Evolutionary conservation across 2,888 invertebrate genomes (phyloP).

Genomic region (Eupithecia subfuscata): DNA sequence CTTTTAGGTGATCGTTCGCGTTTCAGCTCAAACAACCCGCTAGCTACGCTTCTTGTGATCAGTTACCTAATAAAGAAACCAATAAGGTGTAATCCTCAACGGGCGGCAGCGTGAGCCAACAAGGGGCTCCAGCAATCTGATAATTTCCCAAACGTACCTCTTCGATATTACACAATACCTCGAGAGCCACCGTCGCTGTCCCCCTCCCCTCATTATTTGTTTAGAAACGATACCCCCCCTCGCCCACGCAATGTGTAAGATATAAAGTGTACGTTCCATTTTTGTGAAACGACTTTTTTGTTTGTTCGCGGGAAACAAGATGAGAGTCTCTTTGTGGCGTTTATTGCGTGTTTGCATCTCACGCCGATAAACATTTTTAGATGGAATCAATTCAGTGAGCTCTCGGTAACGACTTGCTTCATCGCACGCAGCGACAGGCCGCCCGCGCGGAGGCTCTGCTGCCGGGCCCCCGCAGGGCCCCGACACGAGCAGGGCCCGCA

Average conservation of each 20-base stretch:
- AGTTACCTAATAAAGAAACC: background rate
- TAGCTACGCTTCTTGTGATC: background rate
- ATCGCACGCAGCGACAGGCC: background rate
- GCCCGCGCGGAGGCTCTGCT: background rate
- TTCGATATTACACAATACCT: conserved; percentile 1
- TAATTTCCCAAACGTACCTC: conserved; percentile 10
- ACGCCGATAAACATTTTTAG: conserved; percentile 1
- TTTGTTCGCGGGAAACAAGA: conserved; percentile 8
- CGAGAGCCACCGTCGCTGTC: background rate
- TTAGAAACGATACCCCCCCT: background rate
- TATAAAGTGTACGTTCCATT: conserved; percentile 1
- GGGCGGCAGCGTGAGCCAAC: background rate
- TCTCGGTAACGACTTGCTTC: background rate
- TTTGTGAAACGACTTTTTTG: conserved; percentile 14
- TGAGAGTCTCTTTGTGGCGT: conserved; percentile 9
- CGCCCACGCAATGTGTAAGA: conserved; percentile 6
- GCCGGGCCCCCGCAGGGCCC: background rate
- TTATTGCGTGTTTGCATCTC: conserved; percentile 8
- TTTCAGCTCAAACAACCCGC: background rate
- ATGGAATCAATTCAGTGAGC: conserved; percentile 19
- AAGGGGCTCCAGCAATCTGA: conserved; percentile 2
- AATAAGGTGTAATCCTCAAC: background rate
- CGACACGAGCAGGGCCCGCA: background rate
- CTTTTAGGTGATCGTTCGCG: background rate
- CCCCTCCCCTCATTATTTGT: conserved; percentile 2